phyloP scores from a whole-genome alignment of 2,888 invertebrate genomes.

The Cenopis cana region DNA sequence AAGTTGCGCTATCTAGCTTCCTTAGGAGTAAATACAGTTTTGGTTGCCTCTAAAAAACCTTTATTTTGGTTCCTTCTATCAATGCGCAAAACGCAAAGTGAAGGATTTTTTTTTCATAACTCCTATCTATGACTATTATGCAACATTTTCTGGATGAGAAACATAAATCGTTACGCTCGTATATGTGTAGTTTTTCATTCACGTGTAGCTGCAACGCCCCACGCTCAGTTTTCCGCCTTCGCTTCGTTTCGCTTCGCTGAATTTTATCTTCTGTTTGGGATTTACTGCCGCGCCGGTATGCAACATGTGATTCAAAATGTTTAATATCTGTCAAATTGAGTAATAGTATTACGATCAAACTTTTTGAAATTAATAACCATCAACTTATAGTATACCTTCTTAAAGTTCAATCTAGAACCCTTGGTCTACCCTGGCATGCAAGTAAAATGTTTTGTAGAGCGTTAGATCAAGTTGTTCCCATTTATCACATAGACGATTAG shows the following conservation, averaged over 20 bases:
- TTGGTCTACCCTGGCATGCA: slow-evolving; percentile 17
- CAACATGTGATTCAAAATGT: background rate
- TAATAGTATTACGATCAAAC: background rate
- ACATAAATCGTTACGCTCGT: background rate
- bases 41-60: too few species aligned
- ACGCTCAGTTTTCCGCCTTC: background rate
- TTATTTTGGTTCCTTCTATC: too few species aligned
- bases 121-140: background rate
- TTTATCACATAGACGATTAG: slow-evolving; percentile 47
- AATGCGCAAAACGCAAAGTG: too few species aligned
- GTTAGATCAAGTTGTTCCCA: slow-evolving; percentile 49
- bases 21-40: too few species aligned
- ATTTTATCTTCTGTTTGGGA: background rate
- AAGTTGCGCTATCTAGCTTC: too few species aligned
- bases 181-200: background rate
- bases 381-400: background rate
- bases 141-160: background rate
- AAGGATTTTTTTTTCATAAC: too few species aligned
- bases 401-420: slow-evolving; percentile 21
- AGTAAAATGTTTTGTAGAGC: slow-evolving; percentile 44
- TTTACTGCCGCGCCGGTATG: background rate
- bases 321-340: too few species aligned
- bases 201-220: background rate
- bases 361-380: background rate
- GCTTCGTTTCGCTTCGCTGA: background rate